Evolutionary conservation across 2,888 invertebrate genomes (phyloP).

Genomic region (Helobdella robusta): DNA sequence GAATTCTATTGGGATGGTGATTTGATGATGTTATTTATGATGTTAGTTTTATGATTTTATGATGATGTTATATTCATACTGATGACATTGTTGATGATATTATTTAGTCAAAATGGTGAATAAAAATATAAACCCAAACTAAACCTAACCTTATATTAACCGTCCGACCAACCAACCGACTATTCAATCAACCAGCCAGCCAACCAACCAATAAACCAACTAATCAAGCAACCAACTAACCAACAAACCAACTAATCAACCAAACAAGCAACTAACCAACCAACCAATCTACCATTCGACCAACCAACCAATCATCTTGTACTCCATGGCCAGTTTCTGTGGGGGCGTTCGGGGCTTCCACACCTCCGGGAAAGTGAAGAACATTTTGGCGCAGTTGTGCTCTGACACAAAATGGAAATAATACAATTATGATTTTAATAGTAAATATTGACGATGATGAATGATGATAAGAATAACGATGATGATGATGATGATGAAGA

Average conservation of each 20-base stretch:
- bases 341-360: not conserved
- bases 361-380: constrained; percentile 10
- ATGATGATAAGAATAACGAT: not conserved
- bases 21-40: no score
- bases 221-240: not conserved
- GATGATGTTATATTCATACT: no score
- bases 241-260: not conserved
- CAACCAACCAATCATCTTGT: constrained; percentile 22
- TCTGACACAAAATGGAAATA: not conserved
- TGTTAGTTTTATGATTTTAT: no score
- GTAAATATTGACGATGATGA: no score
- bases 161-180: no score
- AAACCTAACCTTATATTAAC: no score
- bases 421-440: not conserved
- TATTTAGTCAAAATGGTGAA: no score
- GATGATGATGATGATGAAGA: constrained; percentile 19
- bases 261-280: not conserved
- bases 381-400: constrained; percentile 17
- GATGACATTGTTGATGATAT: no score
- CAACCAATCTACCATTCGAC: not conserved
- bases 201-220: not conserved
- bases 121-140: no score
- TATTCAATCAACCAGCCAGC: not conserved
- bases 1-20: no score
- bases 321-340: constrained; percentile 13